Evolutionary conservation across 2,888 invertebrate species (phyloP), one percentile per base, ranked within the genome.

Genomic region (Polymixis flavicincta): DNA sequence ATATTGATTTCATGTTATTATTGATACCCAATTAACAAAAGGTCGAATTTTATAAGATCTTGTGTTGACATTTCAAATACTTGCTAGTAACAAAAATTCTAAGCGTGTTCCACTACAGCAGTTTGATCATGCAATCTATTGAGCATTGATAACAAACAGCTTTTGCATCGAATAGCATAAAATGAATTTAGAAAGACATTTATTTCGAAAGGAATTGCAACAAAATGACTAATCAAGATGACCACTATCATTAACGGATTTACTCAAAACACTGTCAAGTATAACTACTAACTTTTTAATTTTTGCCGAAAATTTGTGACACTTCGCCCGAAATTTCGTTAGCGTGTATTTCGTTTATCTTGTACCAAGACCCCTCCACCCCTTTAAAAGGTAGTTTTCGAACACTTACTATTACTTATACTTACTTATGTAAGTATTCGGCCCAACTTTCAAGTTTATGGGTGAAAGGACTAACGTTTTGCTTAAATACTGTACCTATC

Each of bases 71-170:
- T n/a, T 54, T 11, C 0, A 5, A 28, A 54, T 55, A 25, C 19
- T 61, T 78, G 60, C 60, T 14, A 50, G 22, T 25, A 37, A 17
- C 6, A 61, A 77, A 82, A 82, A 66, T 55, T 5, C 14, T 19
- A 25, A 42, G n/a, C 19, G 77, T 32, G 83, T 76, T 82, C 45
- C 77, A 61, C 0, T 19, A 19, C 5, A 2, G 0, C 0, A 11
- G 9, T 50, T 60, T n/a, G 9, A 59, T 42, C 7, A 13, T 48
- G 28, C 28, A 60, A 1, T 32, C 32, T 17, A n/a, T 54, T 59
- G 11, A 48, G 55, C 75, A 81, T 74, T 45, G 7, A 0, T 7
- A 13, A 11, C 5, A 5, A 37, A 54, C 11, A 19, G 17, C 11
- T 25, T 59, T n/a, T 28, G 25, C 5, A 4, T 32, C 14, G 13